Conservation (phyloP, 2,797 vertebrate species). For the Pipistrellus pygmaeus region DNA sequence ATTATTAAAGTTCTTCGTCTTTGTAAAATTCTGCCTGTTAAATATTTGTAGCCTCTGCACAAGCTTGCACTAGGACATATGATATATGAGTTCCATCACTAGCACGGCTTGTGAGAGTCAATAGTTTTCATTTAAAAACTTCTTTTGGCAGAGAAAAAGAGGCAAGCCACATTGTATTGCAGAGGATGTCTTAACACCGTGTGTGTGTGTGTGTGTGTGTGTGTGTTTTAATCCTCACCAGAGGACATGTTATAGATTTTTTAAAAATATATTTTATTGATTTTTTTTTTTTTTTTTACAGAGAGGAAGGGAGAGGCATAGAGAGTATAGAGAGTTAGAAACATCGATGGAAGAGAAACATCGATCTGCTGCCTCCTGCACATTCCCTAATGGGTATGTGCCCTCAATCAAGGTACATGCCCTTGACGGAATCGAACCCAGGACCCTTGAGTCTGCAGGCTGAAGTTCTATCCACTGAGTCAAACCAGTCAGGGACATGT, state of each 20-base stretch:
- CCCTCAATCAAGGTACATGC: too few species aligned
- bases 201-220: neutral
- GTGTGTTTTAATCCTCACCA: neutral
- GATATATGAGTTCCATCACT: neutral
- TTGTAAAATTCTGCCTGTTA: constrained; percentile 33
- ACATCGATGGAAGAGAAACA: too few species aligned
- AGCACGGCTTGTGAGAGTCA: constrained; percentile 16
- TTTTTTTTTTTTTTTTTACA: too few species aligned
- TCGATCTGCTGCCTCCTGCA: too few species aligned
- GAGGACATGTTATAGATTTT: neutral
- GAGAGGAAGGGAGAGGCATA: too few species aligned
- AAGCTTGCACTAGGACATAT: neutral
- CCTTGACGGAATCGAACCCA: too few species aligned
- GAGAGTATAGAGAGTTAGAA: too few species aligned
- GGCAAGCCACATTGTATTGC: neutral
- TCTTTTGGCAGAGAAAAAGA: neutral
- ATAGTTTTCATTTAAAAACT: constrained; percentile 41
- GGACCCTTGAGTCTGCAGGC: too few species aligned
- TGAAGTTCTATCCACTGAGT: too few species aligned
- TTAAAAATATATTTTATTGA: too few species aligned
- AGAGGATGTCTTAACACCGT: neutral
- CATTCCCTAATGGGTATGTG: too few species aligned
- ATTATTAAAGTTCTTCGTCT: constrained; percentile 15
- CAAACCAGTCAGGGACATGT: neutral
- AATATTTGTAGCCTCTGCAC: constrained; percentile 46